Conservation (phyloP, 2,113 vertebrate genomes). For the Euleptes europaea region DNA sequence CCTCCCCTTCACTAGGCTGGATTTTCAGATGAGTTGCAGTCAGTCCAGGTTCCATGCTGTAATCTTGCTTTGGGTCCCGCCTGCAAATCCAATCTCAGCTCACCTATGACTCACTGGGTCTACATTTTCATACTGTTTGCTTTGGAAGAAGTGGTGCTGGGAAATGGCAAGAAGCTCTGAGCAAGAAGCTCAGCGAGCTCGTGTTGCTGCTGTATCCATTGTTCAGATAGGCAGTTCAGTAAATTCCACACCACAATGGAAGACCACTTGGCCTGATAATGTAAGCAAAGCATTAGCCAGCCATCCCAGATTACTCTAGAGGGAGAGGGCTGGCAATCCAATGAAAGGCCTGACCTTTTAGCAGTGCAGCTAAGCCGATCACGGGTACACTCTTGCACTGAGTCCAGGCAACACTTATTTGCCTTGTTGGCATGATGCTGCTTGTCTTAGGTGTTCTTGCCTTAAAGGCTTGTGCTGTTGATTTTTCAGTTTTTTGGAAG, state of each 20-base stretch:
- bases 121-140: not conserved
- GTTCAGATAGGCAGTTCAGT: not conserved
- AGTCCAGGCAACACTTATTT: not conserved
- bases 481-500: slow-evolving; percentile 60
- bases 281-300: not conserved
- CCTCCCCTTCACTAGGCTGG: slow-evolving; percentile 69
- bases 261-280: not conserved
- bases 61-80: not conserved
- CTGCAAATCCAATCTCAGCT: accelerated
- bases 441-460: slow-evolving; percentile 46
- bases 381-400: not conserved
- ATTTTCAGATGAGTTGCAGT: slow-evolving; percentile 69
- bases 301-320: not conserved
- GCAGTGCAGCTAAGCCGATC: not conserved
- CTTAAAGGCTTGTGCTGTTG: slow-evolving; percentile 13
- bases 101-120: slow-evolving; percentile 1
- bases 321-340: not conserved
- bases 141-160: not conserved
- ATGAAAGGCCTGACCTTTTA: not conserved
- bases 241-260: not conserved
- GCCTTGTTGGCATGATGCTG: slow-evolving; percentile 39
- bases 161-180: no score
- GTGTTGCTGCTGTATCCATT: not conserved
- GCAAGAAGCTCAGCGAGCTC: not conserved
- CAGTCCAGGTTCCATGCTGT: slow-evolving; percentile 64